Percentiles rank a stretch among this genome's conserved stretches.
phyloP scores from a whole-genome alignment of 2,797 vertebrate genomes.

The Scleropages formosus region DNA sequence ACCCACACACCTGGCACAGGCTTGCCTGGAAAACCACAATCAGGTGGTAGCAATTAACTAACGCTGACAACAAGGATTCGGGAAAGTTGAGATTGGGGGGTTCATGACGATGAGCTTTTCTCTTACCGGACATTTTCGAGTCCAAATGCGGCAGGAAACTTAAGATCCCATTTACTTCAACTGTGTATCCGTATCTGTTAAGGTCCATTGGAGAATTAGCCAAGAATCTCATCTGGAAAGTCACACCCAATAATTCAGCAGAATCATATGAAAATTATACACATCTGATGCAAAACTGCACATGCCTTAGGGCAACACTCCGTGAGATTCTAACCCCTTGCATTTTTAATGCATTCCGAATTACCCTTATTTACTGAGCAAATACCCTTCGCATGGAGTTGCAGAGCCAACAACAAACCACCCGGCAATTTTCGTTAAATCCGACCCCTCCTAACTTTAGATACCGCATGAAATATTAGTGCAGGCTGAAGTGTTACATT shows the following conservation, averaged over 20 bases:
- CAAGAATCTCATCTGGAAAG: neutral
- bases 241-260: neutral
- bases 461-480: no score
- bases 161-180: no score
- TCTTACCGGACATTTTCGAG: no score
- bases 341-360: neutral
- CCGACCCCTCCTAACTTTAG: no score
- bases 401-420: neutral
- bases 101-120: no score
- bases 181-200: neutral
- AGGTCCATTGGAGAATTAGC: neutral
- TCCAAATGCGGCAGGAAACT: no score
- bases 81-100: no score
- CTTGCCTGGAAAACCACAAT: no score
- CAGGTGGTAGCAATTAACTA: no score
- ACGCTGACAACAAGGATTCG: no score
- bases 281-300: neutral
- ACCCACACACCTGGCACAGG: no score
- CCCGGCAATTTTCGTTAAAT: neutral
- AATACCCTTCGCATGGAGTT: conserved; percentile 1
- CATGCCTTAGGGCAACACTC: neutral
- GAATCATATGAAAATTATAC: neutral
- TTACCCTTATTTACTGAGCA: conserved; percentile 3
- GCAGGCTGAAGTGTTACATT: no score
- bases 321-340: neutral